Percentiles rank a stretch among this genome's conserved stretches.
These are phyloP conservation scores for Coreoperca whiteheadi DNA, from an alignment of 2,113 vertebrate genomes.

Conservation along the genomic window DNA sequence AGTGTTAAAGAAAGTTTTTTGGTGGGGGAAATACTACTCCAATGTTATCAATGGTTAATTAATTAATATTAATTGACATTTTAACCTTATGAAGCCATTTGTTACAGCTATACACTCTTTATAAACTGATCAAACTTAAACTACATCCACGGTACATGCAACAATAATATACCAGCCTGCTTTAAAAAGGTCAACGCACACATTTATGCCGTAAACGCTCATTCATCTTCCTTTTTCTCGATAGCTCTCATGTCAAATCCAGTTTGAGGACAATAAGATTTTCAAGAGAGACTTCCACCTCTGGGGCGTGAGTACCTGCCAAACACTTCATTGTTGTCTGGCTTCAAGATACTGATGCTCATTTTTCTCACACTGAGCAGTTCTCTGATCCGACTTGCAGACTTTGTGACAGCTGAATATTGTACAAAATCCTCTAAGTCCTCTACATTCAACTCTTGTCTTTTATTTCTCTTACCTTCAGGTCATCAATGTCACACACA, in stretches of 20 bases:
- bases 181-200: neutral
- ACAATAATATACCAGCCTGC: no score
- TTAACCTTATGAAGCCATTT: no score
- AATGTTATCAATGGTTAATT: no score
- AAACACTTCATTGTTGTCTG: neutral
- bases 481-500: slow-evolving; percentile 87
- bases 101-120: no score
- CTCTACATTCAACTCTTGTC: neutral
- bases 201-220: neutral
- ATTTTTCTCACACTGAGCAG: neutral
- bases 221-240: neutral
- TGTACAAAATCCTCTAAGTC: no score
- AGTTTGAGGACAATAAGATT: slow-evolving; percentile 91
- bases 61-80: no score
- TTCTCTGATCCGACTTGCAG: neutral
- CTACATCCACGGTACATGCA: neutral
- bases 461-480: slow-evolving; percentile 53
- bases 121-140: neutral
- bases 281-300: slow-evolving; percentile 91
- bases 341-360: no score
- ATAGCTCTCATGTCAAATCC: slow-evolving; percentile 89
- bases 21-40: no score
- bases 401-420: neutral
- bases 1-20: no score
- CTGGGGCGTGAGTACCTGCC: slow-evolving; percentile 91